These are phyloP conservation scores for Ametastegia equiseti DNA, from an alignment of 2,888 invertebrate genomes.

Conservation along the genomic window DNA sequence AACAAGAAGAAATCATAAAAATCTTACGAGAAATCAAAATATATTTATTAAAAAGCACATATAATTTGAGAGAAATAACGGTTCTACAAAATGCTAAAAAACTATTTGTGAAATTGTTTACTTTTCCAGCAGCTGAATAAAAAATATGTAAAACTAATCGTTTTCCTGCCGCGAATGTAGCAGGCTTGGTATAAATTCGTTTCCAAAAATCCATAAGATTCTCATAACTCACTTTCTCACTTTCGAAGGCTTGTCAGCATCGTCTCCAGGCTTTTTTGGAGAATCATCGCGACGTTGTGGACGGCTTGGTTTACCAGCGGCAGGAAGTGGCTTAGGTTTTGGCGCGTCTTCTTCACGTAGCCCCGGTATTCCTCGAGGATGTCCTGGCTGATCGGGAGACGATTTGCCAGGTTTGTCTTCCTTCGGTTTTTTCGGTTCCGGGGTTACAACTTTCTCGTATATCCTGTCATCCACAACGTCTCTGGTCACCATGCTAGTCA, in stretches of 20 bases:
- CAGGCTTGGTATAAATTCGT: background rate
- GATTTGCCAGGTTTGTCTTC: conserved; percentile 34
- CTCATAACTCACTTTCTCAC: conserved; percentile 58
- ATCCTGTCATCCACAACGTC: conserved; percentile 68
- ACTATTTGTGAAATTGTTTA: background rate
- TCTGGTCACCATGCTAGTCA: conserved; percentile 68
- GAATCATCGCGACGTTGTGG: conserved; percentile 62
- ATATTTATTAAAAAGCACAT: background rate
- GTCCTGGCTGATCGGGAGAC: conserved; percentile 65
- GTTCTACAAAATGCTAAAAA: background rate
- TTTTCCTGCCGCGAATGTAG: background rate
- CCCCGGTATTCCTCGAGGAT: conserved; percentile 67
- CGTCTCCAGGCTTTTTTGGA: conserved; percentile 53
- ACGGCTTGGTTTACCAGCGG: conserved; percentile 69
- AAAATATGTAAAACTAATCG: background rate
- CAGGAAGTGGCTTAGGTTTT: conserved; percentile 66
- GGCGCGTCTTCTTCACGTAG: conserved; percentile 65
- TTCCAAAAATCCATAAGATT: background rate
- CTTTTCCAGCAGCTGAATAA: background rate
- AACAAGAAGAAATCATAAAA: background rate
- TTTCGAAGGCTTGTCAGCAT: conserved; percentile 49
- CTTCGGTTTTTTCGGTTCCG: conserved; percentile 55
- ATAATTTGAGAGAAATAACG: too few species aligned
- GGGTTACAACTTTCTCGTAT: conserved; percentile 60
- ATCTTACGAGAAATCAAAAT: background rate